Base-by-base conservation (phyloP, 1,140 invertebrate species). In the Vanessa atalanta region DNA sequence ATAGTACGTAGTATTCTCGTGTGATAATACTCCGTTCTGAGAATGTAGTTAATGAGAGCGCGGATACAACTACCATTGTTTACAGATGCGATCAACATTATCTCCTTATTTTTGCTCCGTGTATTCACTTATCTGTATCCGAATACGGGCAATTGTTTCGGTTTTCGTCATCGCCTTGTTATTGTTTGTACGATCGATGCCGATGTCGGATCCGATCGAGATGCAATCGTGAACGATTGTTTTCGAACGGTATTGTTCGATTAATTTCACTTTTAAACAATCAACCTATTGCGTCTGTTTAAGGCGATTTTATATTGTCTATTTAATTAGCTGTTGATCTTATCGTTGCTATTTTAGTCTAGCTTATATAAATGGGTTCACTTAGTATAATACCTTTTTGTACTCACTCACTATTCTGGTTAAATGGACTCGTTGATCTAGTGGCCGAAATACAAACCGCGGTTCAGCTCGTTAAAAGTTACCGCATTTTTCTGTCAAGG, bases 71-170 rank as follows among this genome's bases (percentile, higher is more conserved):
- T 79, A 80, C 87, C 87, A 91, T 92, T 92, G 90, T 92, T 86
- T 87, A 88, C 88, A 87, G 89, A 91, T 90, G 79, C 84, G 84
- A 92, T 91, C 88, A 77, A 23, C 69, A 72, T 83, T 87, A 90
- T 90, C 87, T 88, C 81, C 70, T 76, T 87, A 88, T 89, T 89
- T 89, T 89, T 88, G 86, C 83, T 79, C 84, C 87, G 82, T 89
- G 88, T 91, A 86, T 77, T 83, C 78, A 87, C 86, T 90, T 92
- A 92, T 92, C 90, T 88, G 78, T 73, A 81, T 80, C 82, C 83
- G 83, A 83, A 85, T 83, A 78, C 79, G 79, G 75, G 78, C 84
- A 83, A 91, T 91, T 92, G 89, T 91, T 89, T 82, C 78, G 78
- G 83, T 87, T 91, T 89, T 88, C 89, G 85, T 88, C 88, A 91